A percentile compares a stretch with the other conserved stretches of the same genome.
Evolutionary conservation across 2,113 vertebrate species (phyloP).

Genomic region (Tenrec ecaudatus): DNA sequence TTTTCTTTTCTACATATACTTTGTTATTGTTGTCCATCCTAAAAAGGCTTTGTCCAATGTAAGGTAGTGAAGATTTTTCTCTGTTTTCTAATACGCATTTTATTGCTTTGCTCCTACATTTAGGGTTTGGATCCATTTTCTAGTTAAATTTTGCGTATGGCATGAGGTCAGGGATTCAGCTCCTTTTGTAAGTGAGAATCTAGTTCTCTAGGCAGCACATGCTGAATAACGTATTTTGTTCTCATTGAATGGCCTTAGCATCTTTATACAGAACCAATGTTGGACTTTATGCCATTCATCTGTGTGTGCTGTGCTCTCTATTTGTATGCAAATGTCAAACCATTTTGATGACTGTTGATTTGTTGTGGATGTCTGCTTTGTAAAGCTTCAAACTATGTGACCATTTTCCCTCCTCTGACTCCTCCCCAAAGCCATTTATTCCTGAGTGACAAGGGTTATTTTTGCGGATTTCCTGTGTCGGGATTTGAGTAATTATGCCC

Average conservation of each 20-base stretch:
- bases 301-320: neutral
- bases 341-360: neutral
- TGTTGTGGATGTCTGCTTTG: neutral
- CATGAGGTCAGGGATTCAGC: neutral
- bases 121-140: neutral
- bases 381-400: neutral
- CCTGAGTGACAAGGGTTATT: neutral
- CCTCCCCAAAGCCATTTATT: neutral
- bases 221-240: neutral
- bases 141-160: neutral
- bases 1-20: neutral
- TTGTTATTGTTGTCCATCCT: neutral
- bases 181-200: neutral
- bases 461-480: neutral
- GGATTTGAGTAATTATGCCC: neutral
- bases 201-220: neutral
- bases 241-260: neutral
- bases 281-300: neutral
- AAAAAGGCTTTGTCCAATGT: neutral
- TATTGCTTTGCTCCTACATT: neutral
- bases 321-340: neutral
- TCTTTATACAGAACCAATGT: neutral
- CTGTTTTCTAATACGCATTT: conserved; percentile 1
- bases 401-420: neutral
- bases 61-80: neutral